Conservation (phyloP, 2,888 invertebrate species). For the Lordiphosa fenestrarum region DNA sequence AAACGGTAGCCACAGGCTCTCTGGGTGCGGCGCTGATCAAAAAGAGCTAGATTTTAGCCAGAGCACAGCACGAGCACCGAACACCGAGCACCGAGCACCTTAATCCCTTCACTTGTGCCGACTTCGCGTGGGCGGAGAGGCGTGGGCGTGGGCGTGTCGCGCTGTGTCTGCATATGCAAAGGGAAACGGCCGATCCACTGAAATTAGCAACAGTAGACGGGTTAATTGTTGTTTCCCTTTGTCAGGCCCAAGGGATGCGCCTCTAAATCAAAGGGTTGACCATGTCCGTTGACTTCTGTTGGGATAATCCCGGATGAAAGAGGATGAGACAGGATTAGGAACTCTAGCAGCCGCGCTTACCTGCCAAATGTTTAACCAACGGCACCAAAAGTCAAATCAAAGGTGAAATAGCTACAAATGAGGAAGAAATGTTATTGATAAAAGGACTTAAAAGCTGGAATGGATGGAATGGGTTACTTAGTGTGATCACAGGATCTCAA, state of each 20-base stretch:
- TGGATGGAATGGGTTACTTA: no score
- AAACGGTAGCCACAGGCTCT: constrained; percentile 31
- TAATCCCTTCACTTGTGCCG: constrained; percentile 51
- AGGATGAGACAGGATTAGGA: constrained; percentile 65
- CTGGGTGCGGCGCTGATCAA: constrained; percentile 43
- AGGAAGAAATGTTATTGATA: no score
- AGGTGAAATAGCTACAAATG: no score
- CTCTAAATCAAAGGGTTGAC: constrained; percentile 55
- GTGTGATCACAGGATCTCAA: no score
- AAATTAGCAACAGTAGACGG: constrained; percentile 76
- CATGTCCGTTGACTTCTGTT: constrained; percentile 66
- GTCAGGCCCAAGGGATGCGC: background rate
- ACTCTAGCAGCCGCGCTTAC: no score
- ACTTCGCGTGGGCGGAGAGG: constrained; percentile 54
- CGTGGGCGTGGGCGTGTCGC: no score
- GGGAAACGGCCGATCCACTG: constrained; percentile 39
- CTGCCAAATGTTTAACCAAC: no score
- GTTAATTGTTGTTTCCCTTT: constrained; percentile 53
- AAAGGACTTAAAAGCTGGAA: no score
- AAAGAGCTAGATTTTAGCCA: constrained; percentile 5
- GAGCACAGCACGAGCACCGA: constrained; percentile 17
- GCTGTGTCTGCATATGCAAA: constrained; percentile 53
- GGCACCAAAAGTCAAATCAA: no score
- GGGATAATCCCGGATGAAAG: constrained; percentile 73
- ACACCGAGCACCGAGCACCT: constrained; percentile 19